Evolutionary conservation across 2,888 invertebrate species (phyloP), one percentile per base, ranked within the genome.

Genomic region (Hyppa rectilinea): DNA sequence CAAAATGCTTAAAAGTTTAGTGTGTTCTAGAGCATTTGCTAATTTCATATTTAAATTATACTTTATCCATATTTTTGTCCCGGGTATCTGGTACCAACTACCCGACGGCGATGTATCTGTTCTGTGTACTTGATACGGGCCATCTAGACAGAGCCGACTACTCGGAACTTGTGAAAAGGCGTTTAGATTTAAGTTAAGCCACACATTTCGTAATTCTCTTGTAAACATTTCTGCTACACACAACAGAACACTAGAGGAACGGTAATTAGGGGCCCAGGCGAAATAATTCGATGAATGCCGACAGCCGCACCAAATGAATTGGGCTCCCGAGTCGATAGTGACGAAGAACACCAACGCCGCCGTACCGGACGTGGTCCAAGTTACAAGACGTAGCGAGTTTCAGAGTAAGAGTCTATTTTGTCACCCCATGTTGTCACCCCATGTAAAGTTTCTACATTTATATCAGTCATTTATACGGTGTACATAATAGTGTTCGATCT

Each of bases 231-330:
- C 10, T 31, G 9, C n/a, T 23, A 45, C 7, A 23, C 7, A 40
- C 14, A 26, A 45, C 20, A 58, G 36, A 45, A 63, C 47, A 63
- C 29, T 49, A n/a, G 26, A 38, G 10, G 38, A 34, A 50, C 59
- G 31, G 81, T 77, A 82, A 80, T 80, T 78, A 75, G 49, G 62
- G 43, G n/a, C 34, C 56, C 63, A 62, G 49, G 65, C 47, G 64
- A 49, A 78, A 83, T 83, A 81, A 85, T 75, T 79, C 73, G 81
- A 78, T 77, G 81, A 83, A 75, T 72, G 60, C 70, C 74, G 80
- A 75, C 72, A 75, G 77, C 81, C 69, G 50, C 72, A 26, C 55
- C 55, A 58, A 80, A 84, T 84, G 80, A 69, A 81, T 75, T 79
- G 75, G 58, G 45, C 64, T 43, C 61, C 61, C 53, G 58, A 69